Evolutionary conservation across 2,888 invertebrate species (phyloP).

Genomic region (Drosophila infuscata): DNA sequence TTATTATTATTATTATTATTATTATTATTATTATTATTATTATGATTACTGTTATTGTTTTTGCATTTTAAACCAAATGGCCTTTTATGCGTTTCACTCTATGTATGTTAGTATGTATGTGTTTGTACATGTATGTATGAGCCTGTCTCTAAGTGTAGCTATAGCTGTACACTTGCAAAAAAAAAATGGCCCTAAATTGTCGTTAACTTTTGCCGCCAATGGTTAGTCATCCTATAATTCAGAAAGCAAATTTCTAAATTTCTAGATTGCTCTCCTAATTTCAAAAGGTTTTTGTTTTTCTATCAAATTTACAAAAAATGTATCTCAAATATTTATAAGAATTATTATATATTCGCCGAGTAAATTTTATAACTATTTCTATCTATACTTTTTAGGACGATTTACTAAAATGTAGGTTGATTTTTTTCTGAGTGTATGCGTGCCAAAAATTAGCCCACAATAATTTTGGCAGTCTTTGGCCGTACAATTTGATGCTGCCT

Average conservation of each 20-base stretch:
- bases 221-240: background rate
- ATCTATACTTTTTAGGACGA: fast-evolving
- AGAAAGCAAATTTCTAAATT: background rate
- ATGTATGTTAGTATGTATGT: constrained; percentile 2
- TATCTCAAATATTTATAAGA: too few species aligned
- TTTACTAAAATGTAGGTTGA: background rate
- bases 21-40: constrained; percentile 48
- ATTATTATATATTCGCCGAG: too few species aligned
- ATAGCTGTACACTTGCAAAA: background rate
- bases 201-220: background rate
- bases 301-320: too few species aligned
- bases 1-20: constrained; percentile 2
- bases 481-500: constrained; percentile 54
- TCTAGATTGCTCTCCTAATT: too few species aligned
- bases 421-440: background rate
- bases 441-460: constrained; percentile 64
- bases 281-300: too few species aligned
- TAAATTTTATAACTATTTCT: too few species aligned
- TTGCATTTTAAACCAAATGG: constrained; percentile 76
- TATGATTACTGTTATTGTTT: constrained; percentile 77
- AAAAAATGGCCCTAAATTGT: background rate
- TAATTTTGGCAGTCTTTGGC: constrained; percentile 33
- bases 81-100: constrained; percentile 46
- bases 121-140: background rate
- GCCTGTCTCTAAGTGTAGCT: background rate